Conservation (phyloP, 2,888 invertebrate species). For the Calliscelio sp. region DNA sequence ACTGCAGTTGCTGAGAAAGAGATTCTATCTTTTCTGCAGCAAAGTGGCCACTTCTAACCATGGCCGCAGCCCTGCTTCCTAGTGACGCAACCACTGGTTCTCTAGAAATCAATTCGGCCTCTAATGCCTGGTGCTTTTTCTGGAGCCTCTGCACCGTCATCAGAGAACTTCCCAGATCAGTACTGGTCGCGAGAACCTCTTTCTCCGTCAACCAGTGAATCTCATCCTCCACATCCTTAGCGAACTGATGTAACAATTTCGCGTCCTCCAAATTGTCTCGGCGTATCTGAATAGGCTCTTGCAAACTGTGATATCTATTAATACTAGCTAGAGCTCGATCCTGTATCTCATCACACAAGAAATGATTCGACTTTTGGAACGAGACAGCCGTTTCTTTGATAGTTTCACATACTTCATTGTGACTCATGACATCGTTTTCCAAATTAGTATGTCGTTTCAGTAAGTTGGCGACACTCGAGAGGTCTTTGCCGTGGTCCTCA, state of each 20-base stretch:
- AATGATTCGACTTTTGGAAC: conserved; percentile 93
- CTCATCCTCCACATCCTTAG: conserved; percentile 97
- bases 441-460: conserved; percentile 92
- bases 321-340: conserved; percentile 90
- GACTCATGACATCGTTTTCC: conserved; percentile 94
- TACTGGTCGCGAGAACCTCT: conserved; percentile 90
- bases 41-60: conserved; percentile 94
- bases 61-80: conserved; percentile 91
- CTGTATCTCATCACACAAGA: conserved; percentile 95
- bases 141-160: conserved; percentile 94
- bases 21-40: conserved; percentile 91
- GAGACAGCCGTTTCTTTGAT: conserved; percentile 93
- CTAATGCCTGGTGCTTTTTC: conserved; percentile 97
- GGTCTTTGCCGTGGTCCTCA: conserved; percentile 94
- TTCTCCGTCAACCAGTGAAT: conserved; percentile 95
- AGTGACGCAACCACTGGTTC: conserved; percentile 94
- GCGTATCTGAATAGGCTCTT: conserved; percentile 96
- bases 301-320: conserved; percentile 91
- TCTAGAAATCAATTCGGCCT: conserved; percentile 95
- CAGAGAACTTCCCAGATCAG: conserved; percentile 89
- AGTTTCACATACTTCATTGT: conserved; percentile 93
- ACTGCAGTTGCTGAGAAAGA: conserved; percentile 89
- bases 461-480: conserved; percentile 94
- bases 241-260: conserved; percentile 94
- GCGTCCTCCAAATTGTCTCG: conserved; percentile 97